Conservation (phyloP, 2,113 vertebrate genomes). For the Microtus montanus region DNA sequence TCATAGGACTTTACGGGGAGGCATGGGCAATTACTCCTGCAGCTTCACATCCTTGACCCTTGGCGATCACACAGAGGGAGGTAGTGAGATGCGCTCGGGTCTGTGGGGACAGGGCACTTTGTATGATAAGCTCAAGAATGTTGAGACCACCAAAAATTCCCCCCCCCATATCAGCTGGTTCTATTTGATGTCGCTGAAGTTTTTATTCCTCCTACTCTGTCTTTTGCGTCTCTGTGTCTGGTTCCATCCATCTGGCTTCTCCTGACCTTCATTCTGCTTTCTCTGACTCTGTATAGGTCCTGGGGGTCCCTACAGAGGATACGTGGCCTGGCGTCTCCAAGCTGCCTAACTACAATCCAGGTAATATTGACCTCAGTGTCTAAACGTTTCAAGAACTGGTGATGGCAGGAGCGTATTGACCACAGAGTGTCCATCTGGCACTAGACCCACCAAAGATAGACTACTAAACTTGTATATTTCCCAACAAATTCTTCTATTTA, state of each 20-base stretch:
- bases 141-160: neutral
- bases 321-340: constrained; percentile 92
- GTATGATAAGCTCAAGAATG: neutral
- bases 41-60: neutral
- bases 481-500: neutral
- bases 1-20: neutral
- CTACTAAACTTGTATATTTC: neutral
- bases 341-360: constrained; percentile 90
- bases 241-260: neutral
- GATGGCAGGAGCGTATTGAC: neutral
- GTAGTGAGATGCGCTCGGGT: neutral
- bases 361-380: constrained; percentile 76
- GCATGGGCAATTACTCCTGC: neutral
- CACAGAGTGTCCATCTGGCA: neutral
- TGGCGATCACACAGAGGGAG: neutral
- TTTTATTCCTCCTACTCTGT: neutral
- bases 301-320: constrained; percentile 90
- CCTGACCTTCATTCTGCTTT: constrained; percentile 53
- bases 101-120: neutral
- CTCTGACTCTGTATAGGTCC: constrained; percentile 84
- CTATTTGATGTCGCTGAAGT: neutral
- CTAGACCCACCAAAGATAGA: neutral
- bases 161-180: neutral
- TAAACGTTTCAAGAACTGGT: neutral
- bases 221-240: neutral